These are phyloP conservation scores for Buceros bicornis DNA, from an alignment of 2,797 vertebrate species.

Conservation along the genomic window DNA sequence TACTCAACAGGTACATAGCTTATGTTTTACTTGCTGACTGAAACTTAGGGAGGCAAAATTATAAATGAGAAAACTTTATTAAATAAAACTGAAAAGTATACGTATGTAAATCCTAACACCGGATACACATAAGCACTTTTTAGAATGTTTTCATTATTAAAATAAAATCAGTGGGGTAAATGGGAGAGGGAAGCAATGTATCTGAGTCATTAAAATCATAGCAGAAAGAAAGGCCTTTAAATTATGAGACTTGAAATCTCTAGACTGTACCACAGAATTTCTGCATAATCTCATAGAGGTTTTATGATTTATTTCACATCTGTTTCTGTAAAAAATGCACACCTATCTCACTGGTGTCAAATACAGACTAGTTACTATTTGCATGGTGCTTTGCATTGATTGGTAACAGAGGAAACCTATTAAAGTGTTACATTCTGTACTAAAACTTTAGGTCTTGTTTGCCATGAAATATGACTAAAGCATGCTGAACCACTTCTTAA, in stretches of 20 bases:
- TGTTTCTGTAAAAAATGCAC: not conserved
- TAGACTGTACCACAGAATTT: not conserved
- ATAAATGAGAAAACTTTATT: not conserved
- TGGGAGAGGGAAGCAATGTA: not conserved
- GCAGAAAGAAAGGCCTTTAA: not conserved
- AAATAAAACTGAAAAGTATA: not conserved
- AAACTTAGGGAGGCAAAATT: constrained; percentile 17
- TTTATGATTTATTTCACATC: not conserved
- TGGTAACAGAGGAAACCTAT: not conserved
- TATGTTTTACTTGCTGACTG: constrained; percentile 73
- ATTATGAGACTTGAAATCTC: not conserved
- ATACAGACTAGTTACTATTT: not conserved
- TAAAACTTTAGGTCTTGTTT: not conserved
- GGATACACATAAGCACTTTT: not conserved
- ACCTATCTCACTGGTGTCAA: not conserved
- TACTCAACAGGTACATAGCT: constrained; percentile 94
- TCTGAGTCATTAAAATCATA: not conserved
- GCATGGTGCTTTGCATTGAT: not conserved
- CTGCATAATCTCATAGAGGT: not conserved
- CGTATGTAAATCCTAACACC: not conserved
- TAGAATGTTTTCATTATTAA: not conserved
- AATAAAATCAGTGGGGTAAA: not conserved
- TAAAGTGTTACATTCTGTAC: not conserved
- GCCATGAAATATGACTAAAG: not conserved
- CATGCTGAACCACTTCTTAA: not conserved